Percentiles rank a stretch among this genome's conserved stretches.
Conservation (phyloP, 2,888 invertebrate genomes). For the Notodromas monacha region DNA sequence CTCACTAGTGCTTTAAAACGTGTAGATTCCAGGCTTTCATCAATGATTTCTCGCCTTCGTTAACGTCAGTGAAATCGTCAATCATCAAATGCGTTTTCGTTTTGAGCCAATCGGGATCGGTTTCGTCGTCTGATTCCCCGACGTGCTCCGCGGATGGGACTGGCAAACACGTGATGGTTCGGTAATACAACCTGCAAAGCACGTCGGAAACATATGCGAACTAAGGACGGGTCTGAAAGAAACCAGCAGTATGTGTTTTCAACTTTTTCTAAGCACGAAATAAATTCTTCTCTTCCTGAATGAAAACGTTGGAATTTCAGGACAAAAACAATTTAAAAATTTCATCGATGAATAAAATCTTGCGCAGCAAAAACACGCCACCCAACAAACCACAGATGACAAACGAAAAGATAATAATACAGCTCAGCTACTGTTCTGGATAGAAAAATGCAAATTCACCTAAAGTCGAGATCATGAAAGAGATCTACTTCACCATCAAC, state of each 20-base stretch:
- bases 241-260: too few relatives aligned
- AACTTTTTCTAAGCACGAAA: too few relatives aligned
- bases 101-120: constrained; percentile 71
- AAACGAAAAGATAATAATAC: too few relatives aligned
- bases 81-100: constrained; percentile 90
- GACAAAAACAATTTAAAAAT: constrained; percentile 14
- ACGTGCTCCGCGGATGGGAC: constrained; percentile 80
- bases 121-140: constrained; percentile 70
- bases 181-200: constrained; percentile 45
- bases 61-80: constrained; percentile 95
- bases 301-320: constrained; percentile 2
- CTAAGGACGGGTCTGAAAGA: too few relatives aligned
- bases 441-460: too few relatives aligned
- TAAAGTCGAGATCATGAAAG: too few relatives aligned
- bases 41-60: constrained; percentile 83
- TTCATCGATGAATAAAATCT: too few relatives aligned
- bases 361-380: too few relatives aligned
- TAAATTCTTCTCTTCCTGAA: not conserved
- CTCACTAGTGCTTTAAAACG: constrained; percentile 59
- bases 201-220: too few relatives aligned
- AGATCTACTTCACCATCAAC: too few relatives aligned
- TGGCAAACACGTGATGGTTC: constrained; percentile 68
- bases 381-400: too few relatives aligned
- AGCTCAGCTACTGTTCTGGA: too few relatives aligned
- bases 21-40: constrained; percentile 98